Percentiles rank a stretch among this genome's conserved stretches.
Conservation (phyloP, 2,797 vertebrate genomes). For the Liasis olivaceus region DNA sequence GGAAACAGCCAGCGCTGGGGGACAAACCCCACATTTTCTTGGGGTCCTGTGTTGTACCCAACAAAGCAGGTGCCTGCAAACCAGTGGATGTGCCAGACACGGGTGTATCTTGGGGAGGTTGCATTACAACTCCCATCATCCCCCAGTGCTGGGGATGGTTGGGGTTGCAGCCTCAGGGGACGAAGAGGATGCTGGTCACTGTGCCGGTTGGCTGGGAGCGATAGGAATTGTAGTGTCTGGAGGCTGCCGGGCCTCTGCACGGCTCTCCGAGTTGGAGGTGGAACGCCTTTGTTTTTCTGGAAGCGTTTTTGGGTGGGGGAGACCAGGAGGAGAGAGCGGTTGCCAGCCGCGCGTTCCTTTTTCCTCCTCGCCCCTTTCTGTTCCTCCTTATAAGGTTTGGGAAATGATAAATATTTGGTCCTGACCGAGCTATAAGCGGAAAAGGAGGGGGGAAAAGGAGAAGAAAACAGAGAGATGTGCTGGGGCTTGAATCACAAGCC, state of each 20-base stretch:
- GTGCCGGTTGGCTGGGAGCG: not conserved
- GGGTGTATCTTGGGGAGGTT: not conserved
- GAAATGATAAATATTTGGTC: slow-evolving; percentile 34
- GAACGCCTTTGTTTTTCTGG: not conserved
- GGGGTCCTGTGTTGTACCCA: not conserved
- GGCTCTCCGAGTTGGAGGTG: not conserved
- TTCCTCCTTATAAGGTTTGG: slow-evolving; percentile 32
- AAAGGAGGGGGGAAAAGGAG: not conserved
- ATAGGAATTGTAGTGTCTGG: not conserved
- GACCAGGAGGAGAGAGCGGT: not conserved
- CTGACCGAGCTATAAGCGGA: slow-evolving; percentile 22
- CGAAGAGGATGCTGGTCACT: not conserved
- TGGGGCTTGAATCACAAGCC: not conserved
- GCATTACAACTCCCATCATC: not conserved
- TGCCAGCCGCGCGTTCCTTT: not conserved
- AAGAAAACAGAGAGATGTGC: not conserved
- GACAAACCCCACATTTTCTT: not conserved
- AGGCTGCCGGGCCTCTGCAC: not conserved
- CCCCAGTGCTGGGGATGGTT: not conserved
- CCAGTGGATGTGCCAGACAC: not conserved
- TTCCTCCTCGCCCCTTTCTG: not conserved
- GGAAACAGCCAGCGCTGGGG: not conserved
- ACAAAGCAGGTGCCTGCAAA: not conserved
- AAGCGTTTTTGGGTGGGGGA: not conserved
- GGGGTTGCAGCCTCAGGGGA: not conserved